phyloP scores from a whole-genome alignment of 2,113 vertebrate species.

The Cynoglossus semilaevis region DNA sequence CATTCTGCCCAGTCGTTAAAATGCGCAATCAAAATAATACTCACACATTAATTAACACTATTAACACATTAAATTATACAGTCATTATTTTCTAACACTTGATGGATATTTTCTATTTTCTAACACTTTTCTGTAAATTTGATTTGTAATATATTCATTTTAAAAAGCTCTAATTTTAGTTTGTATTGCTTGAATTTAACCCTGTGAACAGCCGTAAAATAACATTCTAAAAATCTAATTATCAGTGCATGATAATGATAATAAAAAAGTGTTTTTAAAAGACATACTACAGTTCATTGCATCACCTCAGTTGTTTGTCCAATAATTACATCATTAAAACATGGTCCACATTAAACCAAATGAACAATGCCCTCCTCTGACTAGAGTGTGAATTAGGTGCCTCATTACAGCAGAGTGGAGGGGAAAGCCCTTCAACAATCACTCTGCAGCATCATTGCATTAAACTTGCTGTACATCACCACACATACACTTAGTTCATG shows the following conservation, averaged over 20 bases:
- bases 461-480: constrained; percentile 40
- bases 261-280: background rate
- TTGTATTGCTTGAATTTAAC: no score
- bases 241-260: background rate
- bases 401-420: constrained; percentile 38
- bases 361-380: constrained; percentile 51
- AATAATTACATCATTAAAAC: constrained; percentile 19
- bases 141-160: no score
- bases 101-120: no score
- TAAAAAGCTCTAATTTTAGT: no score
- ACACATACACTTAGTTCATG: constrained; percentile 57
- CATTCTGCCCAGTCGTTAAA: no score
- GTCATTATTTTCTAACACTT: no score
- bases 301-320: constrained; percentile 4
- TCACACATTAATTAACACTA: no score
- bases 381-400: constrained; percentile 44
- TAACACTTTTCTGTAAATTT: no score
- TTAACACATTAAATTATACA: no score
- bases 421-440: constrained; percentile 17
- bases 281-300: background rate
- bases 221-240: no score
- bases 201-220: no score
- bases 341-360: constrained; percentile 21
- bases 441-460: constrained; percentile 34
- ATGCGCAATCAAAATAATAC: no score